Evolutionary conservation across 2,888 invertebrate species (phyloP).

Genomic region (Rotaria sp.): DNA sequence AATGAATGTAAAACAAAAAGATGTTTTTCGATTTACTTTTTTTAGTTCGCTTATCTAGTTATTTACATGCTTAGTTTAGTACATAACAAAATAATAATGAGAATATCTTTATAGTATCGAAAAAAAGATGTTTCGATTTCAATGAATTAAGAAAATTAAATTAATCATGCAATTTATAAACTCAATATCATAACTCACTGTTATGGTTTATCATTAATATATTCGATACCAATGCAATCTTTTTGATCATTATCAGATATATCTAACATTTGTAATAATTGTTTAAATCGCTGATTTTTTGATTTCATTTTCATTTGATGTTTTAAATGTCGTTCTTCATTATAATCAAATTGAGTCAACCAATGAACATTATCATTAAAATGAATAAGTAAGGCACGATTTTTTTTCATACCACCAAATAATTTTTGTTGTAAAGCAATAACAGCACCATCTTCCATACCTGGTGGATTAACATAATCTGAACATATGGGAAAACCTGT

Average conservation of each 20-base stretch:
- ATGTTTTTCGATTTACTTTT: no score
- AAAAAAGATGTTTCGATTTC: no score
- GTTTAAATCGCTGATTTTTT: background rate
- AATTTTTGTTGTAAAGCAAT: conserved; percentile 18
- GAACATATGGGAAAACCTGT: background rate
- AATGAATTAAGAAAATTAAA: no score
- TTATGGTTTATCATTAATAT: background rate
- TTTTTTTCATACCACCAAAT: background rate
- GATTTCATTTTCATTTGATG: conserved; percentile 7
- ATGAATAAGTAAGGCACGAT: conserved; percentile 3
- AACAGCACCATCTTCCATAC: background rate
- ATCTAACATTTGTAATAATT: background rate
- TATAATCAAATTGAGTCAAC: background rate
- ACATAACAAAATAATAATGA: no score
- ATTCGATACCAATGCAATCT: background rate
- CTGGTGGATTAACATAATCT: conserved; percentile 15
- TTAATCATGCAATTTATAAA: no score
- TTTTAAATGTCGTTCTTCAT: background rate
- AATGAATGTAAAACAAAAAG: no score
- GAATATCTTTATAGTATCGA: no score
- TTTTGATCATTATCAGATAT: background rate
- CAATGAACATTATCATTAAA: background rate
- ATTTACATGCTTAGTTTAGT: no score
- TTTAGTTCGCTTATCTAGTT: no score
- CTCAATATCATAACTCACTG: background rate